phyloP scores from a whole-genome alignment of 2,888 invertebrate genomes.

The Drosophila melanocephala region DNA sequence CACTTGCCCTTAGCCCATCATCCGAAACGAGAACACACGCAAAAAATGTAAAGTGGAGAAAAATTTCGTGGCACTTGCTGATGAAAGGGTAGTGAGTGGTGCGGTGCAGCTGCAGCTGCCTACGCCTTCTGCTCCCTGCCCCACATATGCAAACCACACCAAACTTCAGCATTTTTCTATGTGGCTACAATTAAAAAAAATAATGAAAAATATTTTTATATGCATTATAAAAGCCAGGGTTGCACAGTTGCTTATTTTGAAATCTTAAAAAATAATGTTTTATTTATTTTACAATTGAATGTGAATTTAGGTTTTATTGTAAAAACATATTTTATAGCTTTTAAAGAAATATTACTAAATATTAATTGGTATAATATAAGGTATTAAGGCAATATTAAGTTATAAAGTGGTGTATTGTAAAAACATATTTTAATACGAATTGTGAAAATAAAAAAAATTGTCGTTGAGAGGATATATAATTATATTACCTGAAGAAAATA shows the following conservation, averaged over 20 bases:
- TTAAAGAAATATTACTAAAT: not conserved
- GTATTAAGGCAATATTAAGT: not conserved
- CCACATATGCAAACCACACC: slow-evolving; percentile 42
- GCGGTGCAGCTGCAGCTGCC: slow-evolving; percentile 6
- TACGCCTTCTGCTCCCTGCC: not conserved
- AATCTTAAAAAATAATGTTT: not conserved
- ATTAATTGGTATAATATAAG: no score
- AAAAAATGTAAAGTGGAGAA: slow-evolving; percentile 77
- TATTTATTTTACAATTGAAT: not conserved
- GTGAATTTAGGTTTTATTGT: not conserved
- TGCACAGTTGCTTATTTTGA: slow-evolving; percentile 11
- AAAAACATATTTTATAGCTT: not conserved
- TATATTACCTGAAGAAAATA: not conserved
- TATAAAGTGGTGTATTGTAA: not conserved
- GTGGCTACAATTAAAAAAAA: slow-evolving; percentile 64
- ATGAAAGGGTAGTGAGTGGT: slow-evolving; percentile 32
- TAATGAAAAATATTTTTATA: slow-evolving; percentile 33
- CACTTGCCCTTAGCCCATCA: slow-evolving; percentile 48
- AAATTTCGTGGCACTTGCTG: slow-evolving; percentile 67
- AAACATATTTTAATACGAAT: not conserved
- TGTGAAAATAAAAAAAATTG: not conserved
- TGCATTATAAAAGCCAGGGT: slow-evolving; percentile 37
- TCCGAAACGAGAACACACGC: slow-evolving; percentile 72
- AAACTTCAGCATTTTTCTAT: slow-evolving; percentile 75
- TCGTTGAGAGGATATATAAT: not conserved